These are phyloP conservation scores for Leuciscus waleckii DNA, from an alignment of 2,797 vertebrate species.

Conservation along the genomic window DNA sequence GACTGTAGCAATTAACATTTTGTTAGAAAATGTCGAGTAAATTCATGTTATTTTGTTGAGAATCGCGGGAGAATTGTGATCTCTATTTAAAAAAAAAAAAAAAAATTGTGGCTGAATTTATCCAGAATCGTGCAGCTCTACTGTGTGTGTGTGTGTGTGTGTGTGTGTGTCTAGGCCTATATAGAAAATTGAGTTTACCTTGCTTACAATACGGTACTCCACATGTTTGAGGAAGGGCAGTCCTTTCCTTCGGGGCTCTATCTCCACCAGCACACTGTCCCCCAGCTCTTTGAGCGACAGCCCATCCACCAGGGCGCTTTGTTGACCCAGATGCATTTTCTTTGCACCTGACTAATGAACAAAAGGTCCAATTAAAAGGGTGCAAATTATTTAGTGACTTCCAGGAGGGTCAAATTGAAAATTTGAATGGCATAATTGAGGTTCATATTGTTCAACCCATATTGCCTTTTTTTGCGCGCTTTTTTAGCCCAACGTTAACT, in stretches of 20 bases:
- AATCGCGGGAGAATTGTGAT: neutral
- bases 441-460: neutral
- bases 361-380: neutral
- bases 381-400: neutral
- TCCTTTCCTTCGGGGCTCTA: conserved; percentile 83
- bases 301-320: conserved; percentile 15
- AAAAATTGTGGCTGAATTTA: neutral
- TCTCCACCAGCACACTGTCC: conserved; percentile 82
- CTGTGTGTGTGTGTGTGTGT: too few species aligned
- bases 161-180: neutral
- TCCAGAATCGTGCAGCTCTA: neutral
- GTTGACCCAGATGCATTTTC: conserved; percentile 41
- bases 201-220: conserved; percentile 85
- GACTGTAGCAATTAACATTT: neutral
- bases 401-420: neutral
- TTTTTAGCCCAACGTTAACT: too few species aligned
- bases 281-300: conserved; percentile 65
- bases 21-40: too few species aligned
- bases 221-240: conserved; percentile 84
- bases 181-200: conserved; percentile 69
- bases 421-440: neutral
- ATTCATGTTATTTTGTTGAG: neutral
- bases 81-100: neutral
- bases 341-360: neutral
- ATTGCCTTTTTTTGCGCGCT: neutral